phyloP scores from a whole-genome alignment of 92 coral and sea anemone species.

The Zoanthus solanderi region DNA sequence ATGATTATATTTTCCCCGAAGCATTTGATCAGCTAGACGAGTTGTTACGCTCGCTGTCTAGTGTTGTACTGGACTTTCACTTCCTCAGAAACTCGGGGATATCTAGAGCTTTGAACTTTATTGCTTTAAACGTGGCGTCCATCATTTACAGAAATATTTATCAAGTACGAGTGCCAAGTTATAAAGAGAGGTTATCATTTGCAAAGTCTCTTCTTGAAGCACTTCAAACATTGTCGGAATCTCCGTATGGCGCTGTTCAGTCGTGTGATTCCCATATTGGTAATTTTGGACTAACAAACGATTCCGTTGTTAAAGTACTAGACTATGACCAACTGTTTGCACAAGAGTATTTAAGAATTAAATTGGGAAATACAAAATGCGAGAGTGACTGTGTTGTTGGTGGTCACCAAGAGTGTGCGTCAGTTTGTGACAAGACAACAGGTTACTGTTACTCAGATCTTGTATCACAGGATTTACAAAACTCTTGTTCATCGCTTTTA shows the following conservation, averaged over 20 bases:
- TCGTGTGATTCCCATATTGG: slow-evolving; percentile 83
- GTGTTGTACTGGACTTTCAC: neutral
- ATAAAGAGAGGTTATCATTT: slow-evolving; percentile 63
- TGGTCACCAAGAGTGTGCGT: slow-evolving; percentile 55
- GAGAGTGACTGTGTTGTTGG: slow-evolving; percentile 68
- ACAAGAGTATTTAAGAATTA: slow-evolving; percentile 13
- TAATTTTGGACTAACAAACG: slow-evolving; percentile 74
- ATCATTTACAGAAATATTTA: slow-evolving; percentile 41
- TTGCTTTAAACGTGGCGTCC: slow-evolving; percentile 24
- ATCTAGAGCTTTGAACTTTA: neutral
- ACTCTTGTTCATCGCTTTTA: slow-evolving; percentile 53
- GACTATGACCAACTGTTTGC: slow-evolving; percentile 70
- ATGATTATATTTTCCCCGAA: slow-evolving; percentile 67
- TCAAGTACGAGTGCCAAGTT: slow-evolving; percentile 57
- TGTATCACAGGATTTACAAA: slow-evolving; percentile 57
- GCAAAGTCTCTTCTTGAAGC: slow-evolving; percentile 57
- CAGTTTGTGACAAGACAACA: slow-evolving; percentile 58
- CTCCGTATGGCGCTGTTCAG: slow-evolving; percentile 75
- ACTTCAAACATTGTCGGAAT: slow-evolving; percentile 59
- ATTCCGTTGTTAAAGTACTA: slow-evolving; percentile 65
- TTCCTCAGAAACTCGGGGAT: neutral
- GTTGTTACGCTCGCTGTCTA: neutral
- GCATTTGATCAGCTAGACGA: slow-evolving; percentile 67
- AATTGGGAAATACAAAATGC: slow-evolving; percentile 57
- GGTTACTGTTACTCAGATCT: slow-evolving; percentile 60